Conservation (phyloP, 2,797 vertebrate species). For the Poliocrania exsul region DNA sequence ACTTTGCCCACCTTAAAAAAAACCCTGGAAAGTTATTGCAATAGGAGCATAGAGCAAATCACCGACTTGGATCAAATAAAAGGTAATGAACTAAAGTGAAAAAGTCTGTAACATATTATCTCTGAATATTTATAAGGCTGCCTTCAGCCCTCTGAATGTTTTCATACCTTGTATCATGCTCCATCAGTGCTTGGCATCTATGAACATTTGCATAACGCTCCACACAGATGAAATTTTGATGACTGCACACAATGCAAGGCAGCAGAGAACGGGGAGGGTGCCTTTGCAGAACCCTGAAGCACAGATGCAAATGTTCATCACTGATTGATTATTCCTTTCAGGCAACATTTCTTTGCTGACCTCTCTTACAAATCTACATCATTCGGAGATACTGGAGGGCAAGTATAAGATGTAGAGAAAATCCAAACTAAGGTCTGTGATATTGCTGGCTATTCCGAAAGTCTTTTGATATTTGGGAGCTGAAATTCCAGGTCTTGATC, state of each 20-base stretch:
- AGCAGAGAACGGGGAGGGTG: not conserved
- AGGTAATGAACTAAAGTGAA: not conserved
- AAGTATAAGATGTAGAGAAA: not conserved
- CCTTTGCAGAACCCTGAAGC: not conserved
- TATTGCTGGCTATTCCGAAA: not conserved
- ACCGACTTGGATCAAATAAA: not conserved
- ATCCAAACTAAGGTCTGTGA: not conserved
- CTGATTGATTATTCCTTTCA: not conserved
- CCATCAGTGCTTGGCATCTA: not conserved
- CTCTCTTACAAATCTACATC: not conserved
- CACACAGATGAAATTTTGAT: not conserved
- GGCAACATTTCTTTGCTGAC: not conserved
- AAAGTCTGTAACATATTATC: not conserved
- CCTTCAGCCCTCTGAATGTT: fast-evolving
- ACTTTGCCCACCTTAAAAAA: not conserved
- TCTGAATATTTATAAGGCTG: not conserved
- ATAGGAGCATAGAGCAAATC: not conserved
- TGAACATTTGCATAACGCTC: not conserved
- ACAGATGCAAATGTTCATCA: not conserved
- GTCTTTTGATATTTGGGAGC: not conserved
- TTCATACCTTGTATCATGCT: not conserved
- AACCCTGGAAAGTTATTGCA: not conserved
- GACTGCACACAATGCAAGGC: not conserved
- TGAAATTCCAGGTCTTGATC: not conserved
- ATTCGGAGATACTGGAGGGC: not conserved